These are phyloP conservation scores for Galemys pyrenaicus DNA, from an alignment of 2,113 vertebrate species.

Conservation along the genomic window DNA sequence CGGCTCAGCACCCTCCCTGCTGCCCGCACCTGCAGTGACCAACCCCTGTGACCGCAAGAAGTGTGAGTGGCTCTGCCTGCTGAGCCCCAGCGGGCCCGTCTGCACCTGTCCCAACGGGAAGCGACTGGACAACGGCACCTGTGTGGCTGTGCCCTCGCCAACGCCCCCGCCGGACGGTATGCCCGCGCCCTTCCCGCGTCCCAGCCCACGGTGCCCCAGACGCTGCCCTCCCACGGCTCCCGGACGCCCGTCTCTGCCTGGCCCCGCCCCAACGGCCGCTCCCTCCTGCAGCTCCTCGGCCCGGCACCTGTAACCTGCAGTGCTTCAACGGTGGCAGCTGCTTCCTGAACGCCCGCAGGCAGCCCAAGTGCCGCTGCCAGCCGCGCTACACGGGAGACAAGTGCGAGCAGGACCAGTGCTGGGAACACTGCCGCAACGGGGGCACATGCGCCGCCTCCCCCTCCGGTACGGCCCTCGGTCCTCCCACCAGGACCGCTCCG, in stretches of 20 bases:
- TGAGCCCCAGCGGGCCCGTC: slow-evolving; percentile 96
- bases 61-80: slow-evolving; percentile 97
- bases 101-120: slow-evolving; percentile 96
- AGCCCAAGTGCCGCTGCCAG: slow-evolving; percentile 96
- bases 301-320: slow-evolving; percentile 89
- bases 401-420: slow-evolving; percentile 95
- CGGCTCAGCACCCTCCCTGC: not conserved
- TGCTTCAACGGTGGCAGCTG: slow-evolving; percentile 96
- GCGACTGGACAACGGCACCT: slow-evolving; percentile 94
- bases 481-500: fast-evolving
- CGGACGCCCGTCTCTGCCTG: not conserved
- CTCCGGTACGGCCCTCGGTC: slow-evolving; percentile 84
- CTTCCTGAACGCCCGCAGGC: slow-evolving; percentile 93
- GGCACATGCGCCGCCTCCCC: slow-evolving; percentile 95
- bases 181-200: slow-evolving; percentile 39
- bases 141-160: slow-evolving; percentile 88
- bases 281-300: slow-evolving; percentile 84
- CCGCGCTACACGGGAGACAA: slow-evolving; percentile 93
- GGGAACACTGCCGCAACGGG: slow-evolving; percentile 94
- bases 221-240: not conserved
- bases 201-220: not conserved
- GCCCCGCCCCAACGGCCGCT: not conserved
- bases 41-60: slow-evolving; percentile 98
- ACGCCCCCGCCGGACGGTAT: slow-evolving; percentile 90
- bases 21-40: slow-evolving; percentile 86